Evolutionary conservation across 2,797 vertebrate genomes (phyloP).

Genomic region (Antennarius maculatus): DNA sequence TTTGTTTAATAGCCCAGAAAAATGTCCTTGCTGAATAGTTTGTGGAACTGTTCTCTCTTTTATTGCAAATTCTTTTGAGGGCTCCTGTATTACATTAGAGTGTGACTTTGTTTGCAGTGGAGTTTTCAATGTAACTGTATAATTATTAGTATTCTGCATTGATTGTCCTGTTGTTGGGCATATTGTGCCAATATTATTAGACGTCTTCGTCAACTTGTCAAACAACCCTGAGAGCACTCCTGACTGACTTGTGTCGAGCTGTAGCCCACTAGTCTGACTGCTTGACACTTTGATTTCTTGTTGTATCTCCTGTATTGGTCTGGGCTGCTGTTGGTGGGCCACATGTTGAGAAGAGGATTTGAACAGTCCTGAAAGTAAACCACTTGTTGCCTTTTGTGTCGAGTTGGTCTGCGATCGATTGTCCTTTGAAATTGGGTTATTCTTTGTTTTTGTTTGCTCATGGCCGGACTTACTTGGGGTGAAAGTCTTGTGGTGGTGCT

Average conservation of each 20-base stretch:
- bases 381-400: slow-evolving; percentile 56
- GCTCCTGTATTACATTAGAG: slow-evolving; percentile 38
- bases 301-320: slow-evolving; percentile 38
- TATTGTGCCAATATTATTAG: slow-evolving; percentile 60
- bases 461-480: slow-evolving; percentile 52
- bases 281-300: slow-evolving; percentile 38
- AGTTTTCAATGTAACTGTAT: slow-evolving; percentile 27
- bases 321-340: slow-evolving; percentile 47
- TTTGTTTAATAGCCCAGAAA: slow-evolving; percentile 84
- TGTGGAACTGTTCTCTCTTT: slow-evolving; percentile 61
- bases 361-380: slow-evolving; percentile 81
- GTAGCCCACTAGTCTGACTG: slow-evolving; percentile 42
- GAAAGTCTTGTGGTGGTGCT: slow-evolving; percentile 52
- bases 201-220: slow-evolving; percentile 73
- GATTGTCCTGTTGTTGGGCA: slow-evolving; percentile 42
- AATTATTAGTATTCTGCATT: slow-evolving; percentile 31
- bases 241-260: slow-evolving; percentile 50
- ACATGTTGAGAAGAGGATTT: slow-evolving; percentile 72
- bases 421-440: slow-evolving; percentile 34
- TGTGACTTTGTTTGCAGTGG: slow-evolving; percentile 40
- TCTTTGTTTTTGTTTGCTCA: slow-evolving; percentile 41
- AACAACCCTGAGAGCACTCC: slow-evolving; percentile 76
- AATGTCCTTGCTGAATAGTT: slow-evolving; percentile 73
- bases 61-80: slow-evolving; percentile 60
- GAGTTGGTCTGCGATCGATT: slow-evolving; percentile 46